phyloP scores from a whole-genome alignment of 2,888 invertebrate species.

The Drosophila acutilabella region DNA sequence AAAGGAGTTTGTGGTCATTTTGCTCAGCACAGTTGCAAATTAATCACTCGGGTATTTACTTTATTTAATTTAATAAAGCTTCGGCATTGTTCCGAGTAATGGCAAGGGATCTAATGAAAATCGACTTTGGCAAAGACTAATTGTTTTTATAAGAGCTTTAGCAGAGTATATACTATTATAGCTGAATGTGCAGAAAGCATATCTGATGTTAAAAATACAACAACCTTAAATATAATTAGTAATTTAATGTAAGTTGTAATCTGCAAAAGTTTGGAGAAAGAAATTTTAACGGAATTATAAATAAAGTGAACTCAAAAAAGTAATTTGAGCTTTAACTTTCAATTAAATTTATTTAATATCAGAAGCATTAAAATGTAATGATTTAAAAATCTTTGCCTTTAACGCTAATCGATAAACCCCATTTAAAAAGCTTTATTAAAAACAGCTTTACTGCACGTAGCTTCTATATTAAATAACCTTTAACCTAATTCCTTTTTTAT shows the following conservation, averaged over 20 bases:
- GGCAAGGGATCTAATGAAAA: conserved; percentile 28
- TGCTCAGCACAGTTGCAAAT: conserved; percentile 51
- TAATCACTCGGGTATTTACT: conserved; percentile 62
- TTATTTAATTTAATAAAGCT: conserved; percentile 56
- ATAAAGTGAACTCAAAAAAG: too few species aligned
- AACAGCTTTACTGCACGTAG: neutral
- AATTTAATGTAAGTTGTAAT: neutral
- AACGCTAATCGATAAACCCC: too few species aligned
- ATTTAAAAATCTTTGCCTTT: neutral
- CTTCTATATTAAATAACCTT: neutral
- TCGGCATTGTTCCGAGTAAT: conserved; percentile 32
- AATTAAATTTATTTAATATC: too few species aligned
- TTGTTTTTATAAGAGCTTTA: neutral
- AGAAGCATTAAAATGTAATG: too few species aligned
- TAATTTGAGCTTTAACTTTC: too few species aligned
- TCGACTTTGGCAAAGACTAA: conserved; percentile 13
- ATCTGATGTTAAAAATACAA: conserved; percentile 1
- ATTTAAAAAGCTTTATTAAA: neutral
- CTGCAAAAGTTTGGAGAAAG: too few species aligned
- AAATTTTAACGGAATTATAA: too few species aligned
- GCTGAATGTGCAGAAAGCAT: neutral
- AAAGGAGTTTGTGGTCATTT: conserved; percentile 32
- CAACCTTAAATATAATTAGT: neutral
- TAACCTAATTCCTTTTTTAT: conserved; percentile 5
- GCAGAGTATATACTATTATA: neutral